Base-by-base conservation (phyloP, 2,113 vertebrate species). In the Calonectris borealis region DNA sequence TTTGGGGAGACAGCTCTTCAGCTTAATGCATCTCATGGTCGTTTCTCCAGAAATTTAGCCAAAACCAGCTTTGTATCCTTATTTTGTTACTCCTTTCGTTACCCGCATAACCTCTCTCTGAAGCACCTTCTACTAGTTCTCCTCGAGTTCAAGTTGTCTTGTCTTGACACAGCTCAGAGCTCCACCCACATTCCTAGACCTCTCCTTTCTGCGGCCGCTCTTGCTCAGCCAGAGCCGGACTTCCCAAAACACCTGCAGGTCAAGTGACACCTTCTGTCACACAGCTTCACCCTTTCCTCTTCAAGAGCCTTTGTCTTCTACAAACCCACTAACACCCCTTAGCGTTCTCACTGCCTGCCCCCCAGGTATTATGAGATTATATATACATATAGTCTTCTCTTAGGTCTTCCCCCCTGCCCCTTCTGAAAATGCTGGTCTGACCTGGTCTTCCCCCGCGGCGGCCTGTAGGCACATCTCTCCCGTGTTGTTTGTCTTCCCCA, bases 81-180 rank as follows among this genome's bases (percentile, higher is more conserved):
- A 92, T 78, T 95, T 94, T 94, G 86, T 96, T 96, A 95, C 81
- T 91, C 75, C 26, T 92, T 77, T 85, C 85, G 78, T 97, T 95
- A 97, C 89, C 66, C 70, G 70, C 3, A 0, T 96, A 93, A 93
- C 78, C 93, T 96, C 42, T 92, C 65, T 96, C 94, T 93, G 94
- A 97, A 97, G 95, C 97, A 97, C 96, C 96, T 94, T 96, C 89
- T 93, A 51, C 71, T 95, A 94, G 91, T 97, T 96, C 90, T 92
- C 76, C 88, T 88, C 0, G 4, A 96, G 96, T 94, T 96, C 92
- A 88, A 96, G 76, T 78, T 93, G 95, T 76, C 90, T 93, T 84
- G 73, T 90, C 70, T 69, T 90, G 84, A 93, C 83, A 75, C 93
- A 94, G 96, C 94, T 97, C 84, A 88, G 93, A 97, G 94, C 96